Conservation (phyloP, 1,140 invertebrate species). For the Melitaea cinxia region DNA sequence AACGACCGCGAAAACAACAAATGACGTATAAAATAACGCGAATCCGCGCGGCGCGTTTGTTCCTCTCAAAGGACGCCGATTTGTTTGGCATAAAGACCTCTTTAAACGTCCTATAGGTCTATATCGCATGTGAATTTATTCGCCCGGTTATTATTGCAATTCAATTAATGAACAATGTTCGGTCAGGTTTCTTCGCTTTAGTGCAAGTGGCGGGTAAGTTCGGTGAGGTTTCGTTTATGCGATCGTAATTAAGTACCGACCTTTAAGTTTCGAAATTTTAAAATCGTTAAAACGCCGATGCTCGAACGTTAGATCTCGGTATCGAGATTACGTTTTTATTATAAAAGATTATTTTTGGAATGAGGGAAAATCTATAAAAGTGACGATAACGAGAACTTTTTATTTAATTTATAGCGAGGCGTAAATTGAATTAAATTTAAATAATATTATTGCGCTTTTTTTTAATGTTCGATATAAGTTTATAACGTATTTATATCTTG, state of each 20-base stretch:
- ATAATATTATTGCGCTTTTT: too few relatives aligned
- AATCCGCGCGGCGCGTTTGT: slow-evolving; percentile 64
- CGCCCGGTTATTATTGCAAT: slow-evolving; percentile 73
- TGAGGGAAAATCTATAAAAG: neutral
- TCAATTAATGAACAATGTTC: slow-evolving; percentile 75
- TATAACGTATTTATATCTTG: neutral
- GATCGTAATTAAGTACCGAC: slow-evolving; percentile 26
- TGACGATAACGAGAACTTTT: neutral
- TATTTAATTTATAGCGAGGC: neutral
- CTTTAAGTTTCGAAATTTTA: slow-evolving; percentile 28
- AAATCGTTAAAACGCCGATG: slow-evolving; percentile 16
- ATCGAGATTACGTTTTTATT: slow-evolving; percentile 9
- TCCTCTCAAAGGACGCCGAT: slow-evolving; percentile 72
- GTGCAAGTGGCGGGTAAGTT: slow-evolving; percentile 46
- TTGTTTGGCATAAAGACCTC: slow-evolving; percentile 77
- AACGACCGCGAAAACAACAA: slow-evolving; percentile 30
- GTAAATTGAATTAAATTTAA: too few relatives aligned
- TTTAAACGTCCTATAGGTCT: slow-evolving; percentile 63
- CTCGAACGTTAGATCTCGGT: neutral
- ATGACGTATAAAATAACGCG: slow-evolving; percentile 59
- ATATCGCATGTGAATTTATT: slow-evolving; percentile 58
- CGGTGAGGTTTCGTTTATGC: slow-evolving; percentile 41
- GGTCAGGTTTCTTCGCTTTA: slow-evolving; percentile 61
- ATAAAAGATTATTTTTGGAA: neutral
- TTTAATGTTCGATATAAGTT: neutral